Conservation (phyloP, 2,797 vertebrate species). For the Premnoplex brunnescens region DNA sequence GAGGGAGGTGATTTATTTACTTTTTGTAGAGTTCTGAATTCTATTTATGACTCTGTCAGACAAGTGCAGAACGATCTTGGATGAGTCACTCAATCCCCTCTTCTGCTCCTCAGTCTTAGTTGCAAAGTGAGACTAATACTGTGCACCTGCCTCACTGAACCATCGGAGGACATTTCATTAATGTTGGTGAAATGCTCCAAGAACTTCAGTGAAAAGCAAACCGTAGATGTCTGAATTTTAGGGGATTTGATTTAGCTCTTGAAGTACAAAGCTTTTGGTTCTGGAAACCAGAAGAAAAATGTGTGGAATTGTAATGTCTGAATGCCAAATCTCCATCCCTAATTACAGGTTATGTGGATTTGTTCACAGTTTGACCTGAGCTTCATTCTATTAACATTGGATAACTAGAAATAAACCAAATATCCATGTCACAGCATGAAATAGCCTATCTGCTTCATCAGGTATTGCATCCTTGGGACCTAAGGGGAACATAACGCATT, state of each 20-base stretch:
- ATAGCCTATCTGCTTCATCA: neutral
- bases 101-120: neutral
- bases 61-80: neutral
- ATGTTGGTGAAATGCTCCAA: neutral
- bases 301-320: neutral
- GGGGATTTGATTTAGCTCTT: neutral
- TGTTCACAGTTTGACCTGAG: neutral
- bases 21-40: neutral
- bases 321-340: neutral
- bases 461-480: neutral
- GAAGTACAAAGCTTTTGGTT: neutral
- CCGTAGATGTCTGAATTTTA: neutral
- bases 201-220: neutral
- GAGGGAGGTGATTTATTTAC: neutral
- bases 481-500: neutral
- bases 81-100: neutral
- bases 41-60: neutral
- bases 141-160: neutral
- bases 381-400: neutral
- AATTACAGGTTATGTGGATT: neutral
- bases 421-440: neutral
- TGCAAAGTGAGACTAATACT: neutral
- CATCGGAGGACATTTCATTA: neutral
- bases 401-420: neutral
- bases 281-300: neutral